Base-by-base conservation (phyloP, 2,113 vertebrate species). In the Loxodonta africana region DNA sequence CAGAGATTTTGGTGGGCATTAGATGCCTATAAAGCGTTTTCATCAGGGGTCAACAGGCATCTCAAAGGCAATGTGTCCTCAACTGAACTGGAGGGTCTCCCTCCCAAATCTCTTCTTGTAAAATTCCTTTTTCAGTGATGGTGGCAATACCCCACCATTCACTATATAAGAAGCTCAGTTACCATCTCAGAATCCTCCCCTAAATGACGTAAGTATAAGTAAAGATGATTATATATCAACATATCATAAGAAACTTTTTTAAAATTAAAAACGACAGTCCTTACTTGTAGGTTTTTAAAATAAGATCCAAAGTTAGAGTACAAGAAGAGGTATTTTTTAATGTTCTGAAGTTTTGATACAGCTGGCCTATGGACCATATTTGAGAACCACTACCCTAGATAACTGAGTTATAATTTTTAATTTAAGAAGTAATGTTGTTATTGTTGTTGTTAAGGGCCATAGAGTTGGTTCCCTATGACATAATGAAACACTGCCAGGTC, bases 81-180 rank as follows among this genome's bases (percentile, higher is more conserved):
- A 28, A 4, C 28, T 2, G 23, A 83, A 51, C 4, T 14, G 1
- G 15, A 3, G 6, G 6, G 6, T 46, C 37, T 44, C 33, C 18
- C 46, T 63, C 76, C 18, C n/a, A 80, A n/a, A 57, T 8, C 3
- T 46, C 44, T 48, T 46, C 57, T 33, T 17, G 21, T 10, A 81
- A 69, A 67, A 76, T 23, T 84, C 3, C n/a, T 60, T 69, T 67
- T 53, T 37, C 80, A 41, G 0, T 10, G 33, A 28, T 6, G 3
- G 8, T 33, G 51, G 18, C 20, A 8, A 17, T 9, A 30, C 11
- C 21, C 3, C 25, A 9, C 12, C 41, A 4, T 2, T 11, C 2
- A 46, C 6, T 14, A 18, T 26, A 11, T 14, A 30, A 57, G 15
- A 44, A 82, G 60, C 1, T 0, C 18, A 23, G 20, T 30, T 18